Conservation (phyloP, 2,113 vertebrate species). For the Syngnathoides biaculeatus region DNA sequence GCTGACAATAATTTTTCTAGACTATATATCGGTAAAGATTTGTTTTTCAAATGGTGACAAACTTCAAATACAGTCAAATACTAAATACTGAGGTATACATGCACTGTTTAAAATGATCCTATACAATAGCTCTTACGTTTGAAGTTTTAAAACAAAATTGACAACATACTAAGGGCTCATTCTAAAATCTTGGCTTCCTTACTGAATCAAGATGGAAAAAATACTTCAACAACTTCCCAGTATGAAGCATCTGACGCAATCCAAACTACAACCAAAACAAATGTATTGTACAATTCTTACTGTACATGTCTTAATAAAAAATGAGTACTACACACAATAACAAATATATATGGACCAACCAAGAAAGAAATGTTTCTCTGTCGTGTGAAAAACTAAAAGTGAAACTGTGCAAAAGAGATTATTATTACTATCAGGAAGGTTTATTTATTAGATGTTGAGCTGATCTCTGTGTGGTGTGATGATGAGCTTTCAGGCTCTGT, state of each 20-base stretch:
- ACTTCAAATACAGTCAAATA: neutral
- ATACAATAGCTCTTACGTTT: too few species aligned
- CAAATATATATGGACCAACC: neutral
- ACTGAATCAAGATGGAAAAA: too few species aligned
- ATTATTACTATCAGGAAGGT: constrained; percentile 45
- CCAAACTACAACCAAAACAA: neutral
- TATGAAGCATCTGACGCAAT: too few species aligned
- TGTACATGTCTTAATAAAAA: neutral
- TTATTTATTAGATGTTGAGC: constrained; percentile 45
- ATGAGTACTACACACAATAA: neutral
- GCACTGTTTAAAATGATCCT: neutral
- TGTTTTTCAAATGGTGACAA: neutral
- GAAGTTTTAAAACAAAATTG: too few species aligned
- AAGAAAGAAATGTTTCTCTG: neutral
- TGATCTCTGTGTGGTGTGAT: constrained; percentile 25
- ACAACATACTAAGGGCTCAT: too few species aligned
- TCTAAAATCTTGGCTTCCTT: too few species aligned
- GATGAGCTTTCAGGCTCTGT: constrained; percentile 17
- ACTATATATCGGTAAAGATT: neutral
- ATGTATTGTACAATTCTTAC: neutral
- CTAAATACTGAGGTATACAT: neutral
- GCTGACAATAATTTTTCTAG: neutral
- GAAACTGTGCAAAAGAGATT: constrained; percentile 55
- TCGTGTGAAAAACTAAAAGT: constrained; percentile 28
- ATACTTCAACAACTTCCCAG: too few species aligned